phyloP scores from a whole-genome alignment of 1,140 invertebrate species.

The Tigriopus japonicus region DNA sequence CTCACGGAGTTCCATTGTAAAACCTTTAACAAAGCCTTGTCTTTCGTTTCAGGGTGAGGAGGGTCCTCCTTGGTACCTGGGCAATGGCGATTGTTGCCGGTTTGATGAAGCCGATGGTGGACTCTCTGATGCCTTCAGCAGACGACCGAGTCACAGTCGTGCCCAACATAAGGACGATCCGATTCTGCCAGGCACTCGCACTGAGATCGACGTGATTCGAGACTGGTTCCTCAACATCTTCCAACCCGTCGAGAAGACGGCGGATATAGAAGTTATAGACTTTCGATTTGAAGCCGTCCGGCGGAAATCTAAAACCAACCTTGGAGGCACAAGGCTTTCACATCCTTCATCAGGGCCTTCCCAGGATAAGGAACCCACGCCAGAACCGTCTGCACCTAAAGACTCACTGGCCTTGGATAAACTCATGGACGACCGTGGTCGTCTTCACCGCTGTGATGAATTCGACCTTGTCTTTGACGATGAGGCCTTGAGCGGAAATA shows the following conservation, averaged over 20 bases:
- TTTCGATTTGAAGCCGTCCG: neutral
- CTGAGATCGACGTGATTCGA: neutral
- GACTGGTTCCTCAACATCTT: constrained; percentile 6
- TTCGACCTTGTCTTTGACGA: neutral
- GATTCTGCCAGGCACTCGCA: neutral
- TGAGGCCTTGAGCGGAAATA: neutral
- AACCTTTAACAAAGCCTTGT: too few species aligned
- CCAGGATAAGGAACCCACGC: neutral
- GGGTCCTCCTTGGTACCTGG: too few species aligned
- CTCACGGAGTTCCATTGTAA: too few species aligned
- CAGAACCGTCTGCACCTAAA: neutral
- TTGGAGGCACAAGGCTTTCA: neutral
- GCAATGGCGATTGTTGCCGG: too few species aligned
- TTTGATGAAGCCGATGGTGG: too few species aligned
- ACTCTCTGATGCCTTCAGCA: too few species aligned
- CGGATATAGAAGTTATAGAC: neutral
- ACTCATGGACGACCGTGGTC: neutral
- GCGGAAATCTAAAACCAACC: neutral
- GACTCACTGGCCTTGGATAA: too few species aligned
- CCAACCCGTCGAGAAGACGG: neutral
- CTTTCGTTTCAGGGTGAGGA: too few species aligned
- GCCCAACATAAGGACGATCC: too few species aligned
- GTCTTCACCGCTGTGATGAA: neutral
- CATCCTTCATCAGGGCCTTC: neutral
- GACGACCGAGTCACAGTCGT: too few species aligned